A percentile compares a stretch with the other conserved stretches of the same genome.
phyloP scores from a whole-genome alignment of 2,797 vertebrate genomes.

The Hoplostethus mediterraneus region DNA sequence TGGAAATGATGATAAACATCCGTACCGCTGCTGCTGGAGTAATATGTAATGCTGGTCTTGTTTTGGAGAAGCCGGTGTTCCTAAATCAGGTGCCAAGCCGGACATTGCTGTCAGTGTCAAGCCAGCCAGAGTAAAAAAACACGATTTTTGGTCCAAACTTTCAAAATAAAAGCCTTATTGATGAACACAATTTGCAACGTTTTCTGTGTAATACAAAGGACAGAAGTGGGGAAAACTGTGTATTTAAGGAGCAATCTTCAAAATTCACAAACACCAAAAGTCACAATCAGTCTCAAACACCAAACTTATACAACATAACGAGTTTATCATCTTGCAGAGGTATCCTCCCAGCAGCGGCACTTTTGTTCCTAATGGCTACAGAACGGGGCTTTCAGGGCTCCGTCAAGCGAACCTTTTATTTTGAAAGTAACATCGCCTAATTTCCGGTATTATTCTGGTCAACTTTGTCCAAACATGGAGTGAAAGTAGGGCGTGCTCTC shows the following conservation, averaged over 20 bases:
- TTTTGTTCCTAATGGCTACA: neutral
- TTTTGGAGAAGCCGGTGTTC: slow-evolving; percentile 32
- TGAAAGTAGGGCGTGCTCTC: slow-evolving; percentile 50
- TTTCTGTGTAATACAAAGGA: fast-evolving
- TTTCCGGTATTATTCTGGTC: slow-evolving; percentile 6
- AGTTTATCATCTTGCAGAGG: too few relatives aligned
- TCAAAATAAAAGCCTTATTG: slow-evolving; percentile 26
- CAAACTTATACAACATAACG: too few relatives aligned
- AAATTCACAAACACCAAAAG: too few relatives aligned
- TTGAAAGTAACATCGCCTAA: neutral
- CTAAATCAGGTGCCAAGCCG: slow-evolving; percentile 32
- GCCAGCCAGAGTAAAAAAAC: neutral
- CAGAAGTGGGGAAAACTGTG: fast-evolving
- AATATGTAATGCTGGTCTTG: neutral
- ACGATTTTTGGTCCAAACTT: slow-evolving; percentile 29
- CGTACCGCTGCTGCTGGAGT: slow-evolving; percentile 25
- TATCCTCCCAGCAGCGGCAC: too few relatives aligned
- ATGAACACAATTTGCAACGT: fast-evolving
- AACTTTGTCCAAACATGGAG: neutral
- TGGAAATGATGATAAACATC: slow-evolving; percentile 48
- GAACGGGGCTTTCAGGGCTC: fast-evolving
- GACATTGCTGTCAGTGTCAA: slow-evolving; percentile 33
- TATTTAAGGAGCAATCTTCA: too few relatives aligned
- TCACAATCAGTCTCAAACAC: too few relatives aligned
- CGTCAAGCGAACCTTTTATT: slow-evolving; percentile 23